A percentile compares a stretch with the other conserved stretches of the same genome.
Evolutionary conservation across 1,140 invertebrate genomes (phyloP).

Genomic region (Drosophila eugracilis): DNA sequence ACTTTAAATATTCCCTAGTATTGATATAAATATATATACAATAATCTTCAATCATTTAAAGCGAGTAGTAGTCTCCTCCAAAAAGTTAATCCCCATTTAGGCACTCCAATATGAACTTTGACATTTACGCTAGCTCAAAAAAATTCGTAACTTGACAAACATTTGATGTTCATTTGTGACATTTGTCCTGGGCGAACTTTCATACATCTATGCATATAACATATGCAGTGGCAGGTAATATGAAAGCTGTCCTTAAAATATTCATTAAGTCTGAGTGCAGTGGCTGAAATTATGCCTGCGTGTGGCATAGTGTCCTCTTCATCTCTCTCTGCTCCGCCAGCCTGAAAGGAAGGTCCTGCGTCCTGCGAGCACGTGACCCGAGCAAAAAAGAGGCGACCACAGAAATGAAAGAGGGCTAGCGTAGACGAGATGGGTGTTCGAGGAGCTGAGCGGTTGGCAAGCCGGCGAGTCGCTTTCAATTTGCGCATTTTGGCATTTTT

Average conservation of each 20-base stretch:
- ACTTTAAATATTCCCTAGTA: too few relatives aligned
- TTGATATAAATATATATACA: not conserved
- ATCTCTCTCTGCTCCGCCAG: not conserved
- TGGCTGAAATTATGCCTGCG: constrained; percentile 77
- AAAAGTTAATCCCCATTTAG: not conserved
- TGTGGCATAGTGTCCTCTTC: constrained; percentile 39
- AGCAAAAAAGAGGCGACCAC: constrained; percentile 47
- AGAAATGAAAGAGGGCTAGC: constrained; percentile 27
- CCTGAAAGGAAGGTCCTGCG: constrained; percentile 33
- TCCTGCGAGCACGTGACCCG: constrained; percentile 49
- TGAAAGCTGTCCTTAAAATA: constrained; percentile 73
- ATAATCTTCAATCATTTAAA: too few relatives aligned
- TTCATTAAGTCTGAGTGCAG: constrained; percentile 80
- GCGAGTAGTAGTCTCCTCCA: not conserved
- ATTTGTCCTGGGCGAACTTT: constrained; percentile 47
- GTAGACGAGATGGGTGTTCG: not conserved
- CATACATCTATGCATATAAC: constrained; percentile 37
- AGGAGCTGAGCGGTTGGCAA: not conserved
- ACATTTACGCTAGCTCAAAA: not conserved
- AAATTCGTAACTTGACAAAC: constrained; percentile 27
- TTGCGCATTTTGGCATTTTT: constrained; percentile 80
- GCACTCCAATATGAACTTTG: constrained; percentile 29
- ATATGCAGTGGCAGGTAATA: constrained; percentile 58
- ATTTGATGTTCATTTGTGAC: constrained; percentile 64
- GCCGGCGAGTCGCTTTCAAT: constrained; percentile 71